Conservation (phyloP, 2,888 invertebrate species). For the Agriopis aurantiaria region DNA sequence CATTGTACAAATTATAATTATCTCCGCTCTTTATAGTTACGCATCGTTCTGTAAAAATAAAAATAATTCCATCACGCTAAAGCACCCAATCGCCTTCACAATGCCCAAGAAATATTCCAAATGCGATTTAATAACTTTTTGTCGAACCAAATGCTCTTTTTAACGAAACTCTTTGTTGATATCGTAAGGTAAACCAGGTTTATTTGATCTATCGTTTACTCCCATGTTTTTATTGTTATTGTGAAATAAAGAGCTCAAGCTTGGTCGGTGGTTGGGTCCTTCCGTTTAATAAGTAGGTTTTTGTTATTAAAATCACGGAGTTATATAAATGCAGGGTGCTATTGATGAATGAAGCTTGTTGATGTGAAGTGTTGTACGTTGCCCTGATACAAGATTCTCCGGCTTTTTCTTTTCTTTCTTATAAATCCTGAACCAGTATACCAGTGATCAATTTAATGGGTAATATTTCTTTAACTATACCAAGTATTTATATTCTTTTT, state of each 20-base stretch:
- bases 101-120: constrained; percentile 57
- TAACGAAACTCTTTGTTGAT: constrained; percentile 68
- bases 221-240: constrained; percentile 31
- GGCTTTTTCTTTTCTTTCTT: neutral
- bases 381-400: neutral
- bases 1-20: constrained; percentile 14
- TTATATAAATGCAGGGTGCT: constrained; percentile 53
- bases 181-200: constrained; percentile 60
- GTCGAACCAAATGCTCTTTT: constrained; percentile 77
- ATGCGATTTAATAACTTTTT: constrained; percentile 83
- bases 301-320: constrained; percentile 69
- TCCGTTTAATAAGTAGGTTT: constrained; percentile 71
- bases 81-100: constrained; percentile 59
- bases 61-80: constrained; percentile 53
- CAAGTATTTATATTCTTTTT: too few species aligned
- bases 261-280: constrained; percentile 55
- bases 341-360: constrained; percentile 41
- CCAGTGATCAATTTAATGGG: neutral
- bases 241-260: constrained; percentile 51
- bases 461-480: too few species aligned
- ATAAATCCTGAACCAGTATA: neutral
- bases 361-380: constrained; percentile 33
- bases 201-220: constrained; percentile 46
- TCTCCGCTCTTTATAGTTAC: constrained; percentile 16
- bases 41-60: constrained; percentile 33